Evolutionary conservation across 2,113 vertebrate species (phyloP).

Genomic region (Cynoglossus semilaevis): DNA sequence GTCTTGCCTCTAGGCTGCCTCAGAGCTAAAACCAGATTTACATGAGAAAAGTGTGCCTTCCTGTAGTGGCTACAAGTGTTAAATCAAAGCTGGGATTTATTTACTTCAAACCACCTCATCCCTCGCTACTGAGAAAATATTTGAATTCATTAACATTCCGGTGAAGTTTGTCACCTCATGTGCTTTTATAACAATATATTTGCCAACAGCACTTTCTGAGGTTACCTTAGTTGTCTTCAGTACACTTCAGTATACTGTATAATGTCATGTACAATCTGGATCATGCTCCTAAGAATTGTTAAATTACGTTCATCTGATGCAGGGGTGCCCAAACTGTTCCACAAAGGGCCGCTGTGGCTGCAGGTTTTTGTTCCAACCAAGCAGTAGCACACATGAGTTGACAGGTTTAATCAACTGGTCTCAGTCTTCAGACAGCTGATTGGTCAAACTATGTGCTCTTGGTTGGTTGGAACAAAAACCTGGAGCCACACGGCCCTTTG

Average conservation of each 20-base stretch:
- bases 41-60: slow-evolving; percentile 57
- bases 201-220: slow-evolving; percentile 25
- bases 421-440: too few species aligned
- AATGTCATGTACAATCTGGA: slow-evolving; percentile 6
- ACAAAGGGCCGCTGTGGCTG: too few species aligned
- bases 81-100: slow-evolving; percentile 30
- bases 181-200: slow-evolving; percentile 22
- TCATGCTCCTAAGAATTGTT: slow-evolving; percentile 3
- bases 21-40: slow-evolving; percentile 16
- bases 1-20: slow-evolving; percentile 20
- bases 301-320: slow-evolving; percentile 33
- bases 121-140: slow-evolving; percentile 11
- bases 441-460: too few species aligned
- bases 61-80: slow-evolving; percentile 30
- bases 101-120: slow-evolving; percentile 35
- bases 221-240: slow-evolving; percentile 43
- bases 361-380: too few species aligned
- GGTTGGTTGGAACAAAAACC: too few species aligned
- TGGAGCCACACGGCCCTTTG: too few species aligned
- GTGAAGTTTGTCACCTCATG: slow-evolving; percentile 10
- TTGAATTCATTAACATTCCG: slow-evolving; percentile 39
- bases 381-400: too few species aligned
- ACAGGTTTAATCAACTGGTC: too few species aligned
- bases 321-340: too few species aligned
- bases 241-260: slow-evolving; percentile 23